A percentile compares a stretch with the other conserved stretches of the same genome.
These are phyloP conservation scores for Cantharis rustica DNA, from an alignment of 2,888 invertebrate genomes.

Conservation along the genomic window DNA sequence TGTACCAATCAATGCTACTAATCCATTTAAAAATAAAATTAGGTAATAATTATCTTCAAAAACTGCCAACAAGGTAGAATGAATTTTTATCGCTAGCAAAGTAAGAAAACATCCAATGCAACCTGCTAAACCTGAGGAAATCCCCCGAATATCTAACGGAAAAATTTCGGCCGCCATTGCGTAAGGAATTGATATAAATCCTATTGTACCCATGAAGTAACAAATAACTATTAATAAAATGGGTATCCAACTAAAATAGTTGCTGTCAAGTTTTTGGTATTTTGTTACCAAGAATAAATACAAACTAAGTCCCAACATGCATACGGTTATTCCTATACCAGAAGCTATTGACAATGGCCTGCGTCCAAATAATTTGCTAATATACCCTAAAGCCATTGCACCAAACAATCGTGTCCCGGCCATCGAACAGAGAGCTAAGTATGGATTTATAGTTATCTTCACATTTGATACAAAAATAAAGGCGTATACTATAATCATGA, in stretches of 20 bases:
- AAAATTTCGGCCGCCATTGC: conserved; percentile 63
- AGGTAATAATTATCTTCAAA: conserved; percentile 56
- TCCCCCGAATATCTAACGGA: conserved; percentile 59
- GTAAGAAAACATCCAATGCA: conserved; percentile 59
- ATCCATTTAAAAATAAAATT: conserved; percentile 59
- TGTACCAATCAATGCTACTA: conserved; percentile 56
- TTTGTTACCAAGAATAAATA: conserved; percentile 50
- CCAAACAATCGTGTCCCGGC: background rate
- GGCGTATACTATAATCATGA: background rate
- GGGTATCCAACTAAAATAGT: conserved; percentile 51
- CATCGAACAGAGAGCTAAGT: background rate
- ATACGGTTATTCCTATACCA: conserved; percentile 60
- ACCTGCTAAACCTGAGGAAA: conserved; percentile 57
- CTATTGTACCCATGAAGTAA: conserved; percentile 59
- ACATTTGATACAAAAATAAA: background rate
- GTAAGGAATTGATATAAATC: conserved; percentile 61
- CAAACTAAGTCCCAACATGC: conserved; percentile 57
- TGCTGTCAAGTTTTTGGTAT: conserved; percentile 42
- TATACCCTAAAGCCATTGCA: background rate
- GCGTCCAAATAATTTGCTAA: conserved; percentile 61
- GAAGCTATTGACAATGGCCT: conserved; percentile 63
- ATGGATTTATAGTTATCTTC: background rate
- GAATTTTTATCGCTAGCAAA: conserved; percentile 59
- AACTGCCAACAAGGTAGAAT: conserved; percentile 52
- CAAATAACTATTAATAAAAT: conserved; percentile 55